Base-by-base conservation (phyloP, 2,797 vertebrate species). In the Sciurus vulgaris region DNA sequence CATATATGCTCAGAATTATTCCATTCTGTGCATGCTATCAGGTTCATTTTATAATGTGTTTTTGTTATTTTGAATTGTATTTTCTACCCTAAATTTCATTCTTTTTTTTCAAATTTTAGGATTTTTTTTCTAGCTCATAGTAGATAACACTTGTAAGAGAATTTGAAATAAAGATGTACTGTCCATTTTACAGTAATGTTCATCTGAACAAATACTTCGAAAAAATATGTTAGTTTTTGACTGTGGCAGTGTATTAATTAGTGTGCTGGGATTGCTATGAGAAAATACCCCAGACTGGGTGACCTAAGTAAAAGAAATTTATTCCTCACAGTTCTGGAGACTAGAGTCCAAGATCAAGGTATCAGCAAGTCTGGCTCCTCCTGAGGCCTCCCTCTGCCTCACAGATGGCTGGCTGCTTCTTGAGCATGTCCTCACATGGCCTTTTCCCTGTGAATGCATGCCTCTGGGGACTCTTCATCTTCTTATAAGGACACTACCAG, bases 71-170 rank as follows among this genome's bases (percentile, higher is more conserved):
- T 74, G 24, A 83, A 90, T 88, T 69, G 2, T 94, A n/a, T 90
- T 90, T 90, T 82, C 78, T 86, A 28, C 30, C 67, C 70, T 74
- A 70, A 85, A 94, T 69, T 92, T 33, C 20, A 30, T 69, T 56
- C 76, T 24, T 7, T 87, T 88, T 95, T 85, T 83, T 13, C 65
- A 41, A 9, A 10, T 47, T 92, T 70, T 72, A 65, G 88, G 92
- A 47, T 92, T 83, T 89, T 79, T 95, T 79, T 95, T 92, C 65
- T 86, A 78, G 41, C 30, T 97, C 67, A 88, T n/a, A 72, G 13
- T 86, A 65, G 63, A 61, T 38, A 74, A 74, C 30, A 86, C 54
- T 63, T 77, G 56, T 44, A 35, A 49, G 51, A 92, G 47, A 95
- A 92, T 86, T 92, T 74, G 11, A 94, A 95, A 92, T 79, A 72